phyloP scores from a whole-genome alignment of 2,888 invertebrate species.

The Macrophya annulata region DNA sequence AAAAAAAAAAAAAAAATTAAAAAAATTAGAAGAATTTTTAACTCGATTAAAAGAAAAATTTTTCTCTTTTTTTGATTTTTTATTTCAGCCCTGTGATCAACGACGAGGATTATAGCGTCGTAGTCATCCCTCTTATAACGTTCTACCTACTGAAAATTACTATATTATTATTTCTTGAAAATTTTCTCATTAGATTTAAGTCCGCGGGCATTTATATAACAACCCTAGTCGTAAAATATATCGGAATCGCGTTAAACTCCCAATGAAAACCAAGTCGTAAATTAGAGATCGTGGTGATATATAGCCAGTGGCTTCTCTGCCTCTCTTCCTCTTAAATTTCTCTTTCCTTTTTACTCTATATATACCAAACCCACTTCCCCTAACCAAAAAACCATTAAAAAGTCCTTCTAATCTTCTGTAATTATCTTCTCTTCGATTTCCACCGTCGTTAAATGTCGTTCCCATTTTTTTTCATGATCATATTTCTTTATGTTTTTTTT shows the following conservation, averaged over 20 bases:
- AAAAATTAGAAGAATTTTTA: too few relatives aligned
- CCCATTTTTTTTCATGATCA: constrained; percentile 27
- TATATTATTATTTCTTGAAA: background rate
- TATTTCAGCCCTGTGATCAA: background rate
- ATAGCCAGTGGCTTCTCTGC: background rate
- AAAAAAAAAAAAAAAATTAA: too few relatives aligned
- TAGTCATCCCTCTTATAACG: too few relatives aligned
- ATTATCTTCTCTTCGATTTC: constrained; percentile 51
- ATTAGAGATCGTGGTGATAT: constrained; percentile 50
- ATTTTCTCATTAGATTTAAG: constrained; percentile 9
- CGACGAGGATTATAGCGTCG: too few relatives aligned
- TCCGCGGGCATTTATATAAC: background rate
- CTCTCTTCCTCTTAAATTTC: background rate
- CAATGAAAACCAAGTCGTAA: constrained; percentile 51
- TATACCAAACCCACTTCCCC: background rate
- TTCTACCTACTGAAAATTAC: too few relatives aligned
- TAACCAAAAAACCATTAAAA: background rate
- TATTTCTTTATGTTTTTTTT: background rate
- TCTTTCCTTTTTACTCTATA: too few relatives aligned
- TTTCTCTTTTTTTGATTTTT: background rate
- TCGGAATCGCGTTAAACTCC: constrained; percentile 23
- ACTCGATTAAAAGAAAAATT: too few relatives aligned
- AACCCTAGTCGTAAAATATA: constrained; percentile 37
- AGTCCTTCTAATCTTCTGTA: constrained; percentile 47
- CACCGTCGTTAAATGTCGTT: constrained; percentile 39